A percentile compares a stretch with the other conserved stretches of the same genome.
These are phyloP conservation scores for Ictalurus punctatus DNA, from an alignment of 2,113 vertebrate genomes.

Conservation along the genomic window DNA sequence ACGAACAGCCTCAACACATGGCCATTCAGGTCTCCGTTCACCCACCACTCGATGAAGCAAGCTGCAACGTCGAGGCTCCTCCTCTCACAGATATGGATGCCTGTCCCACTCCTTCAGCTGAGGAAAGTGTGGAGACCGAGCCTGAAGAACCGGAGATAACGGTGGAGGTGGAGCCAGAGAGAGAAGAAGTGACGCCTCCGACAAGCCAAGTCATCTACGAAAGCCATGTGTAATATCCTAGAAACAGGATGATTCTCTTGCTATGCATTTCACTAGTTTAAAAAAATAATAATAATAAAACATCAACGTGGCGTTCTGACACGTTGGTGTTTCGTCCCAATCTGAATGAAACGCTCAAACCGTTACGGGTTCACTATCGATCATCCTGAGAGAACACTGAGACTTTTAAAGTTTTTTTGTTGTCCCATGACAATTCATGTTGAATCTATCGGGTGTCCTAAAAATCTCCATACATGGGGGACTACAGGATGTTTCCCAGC, in stretches of 20 bases:
- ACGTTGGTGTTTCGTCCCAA: constrained; percentile 72
- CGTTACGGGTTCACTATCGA: neutral
- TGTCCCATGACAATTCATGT: constrained; percentile 52
- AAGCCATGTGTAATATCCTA: constrained; percentile 89
- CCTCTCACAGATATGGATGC: constrained; percentile 62
- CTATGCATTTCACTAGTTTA: constrained; percentile 79
- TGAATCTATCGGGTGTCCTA: constrained; percentile 58
- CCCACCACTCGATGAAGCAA: constrained; percentile 72
- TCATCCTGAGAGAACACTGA: neutral
- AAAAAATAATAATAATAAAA: neutral
- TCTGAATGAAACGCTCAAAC: constrained; percentile 21
- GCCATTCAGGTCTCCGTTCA: constrained; percentile 96
- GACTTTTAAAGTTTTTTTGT: neutral
- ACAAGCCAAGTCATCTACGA: constrained; percentile 82
- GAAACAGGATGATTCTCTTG: constrained; percentile 48
- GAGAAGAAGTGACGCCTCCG: neutral
- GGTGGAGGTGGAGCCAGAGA: constrained; percentile 22
- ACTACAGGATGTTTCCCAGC: too few species aligned
- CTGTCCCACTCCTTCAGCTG: neutral
- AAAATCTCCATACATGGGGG: too few species aligned
- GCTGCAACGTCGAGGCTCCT: constrained; percentile 70
- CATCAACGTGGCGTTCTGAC: constrained; percentile 29
- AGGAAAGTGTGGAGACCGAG: constrained; percentile 22
- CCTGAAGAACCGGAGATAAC: constrained; percentile 40
- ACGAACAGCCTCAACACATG: constrained; percentile 91